Percentiles rank a stretch among this genome's conserved stretches.
These are phyloP conservation scores for Mormyrus iriodes DNA, from an alignment of 2,113 vertebrate genomes.

Conservation along the genomic window DNA sequence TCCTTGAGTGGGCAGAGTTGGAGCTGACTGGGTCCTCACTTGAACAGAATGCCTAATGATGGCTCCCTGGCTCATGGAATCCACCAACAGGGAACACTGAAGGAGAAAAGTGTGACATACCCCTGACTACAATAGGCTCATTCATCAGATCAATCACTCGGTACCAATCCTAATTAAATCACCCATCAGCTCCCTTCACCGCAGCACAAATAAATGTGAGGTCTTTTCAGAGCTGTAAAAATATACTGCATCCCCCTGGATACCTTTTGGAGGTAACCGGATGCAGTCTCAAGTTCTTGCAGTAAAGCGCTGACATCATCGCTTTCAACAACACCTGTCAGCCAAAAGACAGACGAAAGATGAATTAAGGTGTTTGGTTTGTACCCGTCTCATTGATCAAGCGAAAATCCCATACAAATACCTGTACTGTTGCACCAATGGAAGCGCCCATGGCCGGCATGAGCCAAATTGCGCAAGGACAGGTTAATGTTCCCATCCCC, in stretches of 20 bases:
- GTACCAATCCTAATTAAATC: not conserved
- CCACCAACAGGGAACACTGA: not conserved
- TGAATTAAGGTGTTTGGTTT: not conserved
- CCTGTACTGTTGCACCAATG: slow-evolving; percentile 75
- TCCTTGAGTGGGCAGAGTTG: not conserved
- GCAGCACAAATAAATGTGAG: not conserved
- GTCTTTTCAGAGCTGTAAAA: not conserved
- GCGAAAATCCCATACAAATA: slow-evolving; percentile 29
- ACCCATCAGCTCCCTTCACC: not conserved
- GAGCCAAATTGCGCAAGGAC: slow-evolving; percentile 49
- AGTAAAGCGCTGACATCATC: slow-evolving; percentile 60
- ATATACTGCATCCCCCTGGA: not conserved
- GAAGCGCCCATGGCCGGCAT: slow-evolving; percentile 56
- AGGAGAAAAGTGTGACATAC: not conserved
- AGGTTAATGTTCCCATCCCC: slow-evolving; percentile 40
- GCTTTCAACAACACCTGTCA: slow-evolving; percentile 67
- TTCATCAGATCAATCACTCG: not conserved
- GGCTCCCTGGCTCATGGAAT: not conserved
- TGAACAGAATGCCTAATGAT: not conserved
- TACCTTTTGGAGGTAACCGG: slow-evolving; percentile 69
- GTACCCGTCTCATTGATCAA: not conserved
- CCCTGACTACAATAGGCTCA: not conserved
- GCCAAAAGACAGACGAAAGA: slow-evolving; percentile 15
- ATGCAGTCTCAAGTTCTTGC: slow-evolving; percentile 66
- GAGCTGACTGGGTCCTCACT: not conserved